A percentile compares a stretch with the other conserved stretches of the same genome.
These are phyloP conservation scores for Lithophane semibrunnea DNA, from an alignment of 2,888 invertebrate species.

Conservation along the genomic window DNA sequence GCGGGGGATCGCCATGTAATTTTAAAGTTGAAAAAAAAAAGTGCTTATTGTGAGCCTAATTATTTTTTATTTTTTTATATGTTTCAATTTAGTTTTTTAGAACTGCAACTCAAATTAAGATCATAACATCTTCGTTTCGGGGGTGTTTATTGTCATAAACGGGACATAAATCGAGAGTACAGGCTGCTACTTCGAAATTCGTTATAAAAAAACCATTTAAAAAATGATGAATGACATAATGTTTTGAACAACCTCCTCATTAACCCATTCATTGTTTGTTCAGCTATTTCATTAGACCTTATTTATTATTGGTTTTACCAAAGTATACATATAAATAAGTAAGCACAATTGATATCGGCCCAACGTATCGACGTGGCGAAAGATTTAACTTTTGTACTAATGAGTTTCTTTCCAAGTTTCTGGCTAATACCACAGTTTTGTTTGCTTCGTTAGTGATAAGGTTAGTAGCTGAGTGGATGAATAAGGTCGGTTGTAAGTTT, in stretches of 20 bases:
- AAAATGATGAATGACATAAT: neutral
- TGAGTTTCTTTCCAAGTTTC: slow-evolving; percentile 53
- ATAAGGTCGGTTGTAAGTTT: slow-evolving; percentile 34
- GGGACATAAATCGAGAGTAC: neutral
- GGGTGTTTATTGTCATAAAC: neutral
- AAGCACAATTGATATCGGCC: slow-evolving; percentile 24
- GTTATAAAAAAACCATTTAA: neutral
- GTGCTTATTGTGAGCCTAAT: neutral
- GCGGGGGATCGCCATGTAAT: neutral
- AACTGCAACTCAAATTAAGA: neutral
- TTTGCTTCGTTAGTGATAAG: slow-evolving; percentile 47
- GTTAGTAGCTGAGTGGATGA: slow-evolving; percentile 18
- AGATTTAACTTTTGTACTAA: slow-evolving; percentile 51
- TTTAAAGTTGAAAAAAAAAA: neutral
- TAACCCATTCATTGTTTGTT: neutral
- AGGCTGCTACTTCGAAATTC: neutral
- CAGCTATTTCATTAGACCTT: neutral
- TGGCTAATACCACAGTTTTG: slow-evolving; percentile 40
- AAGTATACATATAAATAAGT: slow-evolving; percentile 22
- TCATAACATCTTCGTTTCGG: neutral
- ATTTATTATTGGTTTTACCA: slow-evolving; percentile 12
- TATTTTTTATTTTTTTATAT: neutral
- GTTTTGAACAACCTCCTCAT: neutral
- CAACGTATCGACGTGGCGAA: slow-evolving; percentile 32
- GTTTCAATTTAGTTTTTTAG: neutral